Conservation (phyloP, 2,888 invertebrate species). For the Tromatobia lineatoria region DNA sequence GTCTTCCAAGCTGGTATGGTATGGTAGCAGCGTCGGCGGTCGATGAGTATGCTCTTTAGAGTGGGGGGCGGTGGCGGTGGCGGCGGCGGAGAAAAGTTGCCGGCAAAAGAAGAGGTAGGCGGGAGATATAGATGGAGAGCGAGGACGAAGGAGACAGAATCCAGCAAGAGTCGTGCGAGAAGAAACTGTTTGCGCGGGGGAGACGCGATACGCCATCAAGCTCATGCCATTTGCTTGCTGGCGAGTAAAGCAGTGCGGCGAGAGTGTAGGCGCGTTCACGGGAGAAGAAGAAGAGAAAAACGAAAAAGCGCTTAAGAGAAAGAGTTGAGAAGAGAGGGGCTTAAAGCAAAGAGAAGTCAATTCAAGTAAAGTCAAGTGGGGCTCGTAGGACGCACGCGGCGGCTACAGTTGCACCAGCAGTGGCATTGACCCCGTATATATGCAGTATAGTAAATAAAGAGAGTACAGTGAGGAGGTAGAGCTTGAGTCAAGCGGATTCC, state of each 20-base stretch:
- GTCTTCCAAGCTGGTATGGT: constrained; percentile 18
- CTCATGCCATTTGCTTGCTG: constrained; percentile 26
- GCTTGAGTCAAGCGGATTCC: constrained; percentile 72
- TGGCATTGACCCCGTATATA: constrained; percentile 84
- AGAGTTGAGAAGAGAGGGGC: constrained; percentile 61
- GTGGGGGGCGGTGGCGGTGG: constrained; percentile 67
- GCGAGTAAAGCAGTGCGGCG: constrained; percentile 15
- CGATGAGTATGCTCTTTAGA: constrained; percentile 67
- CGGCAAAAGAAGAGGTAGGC: constrained; percentile 32
- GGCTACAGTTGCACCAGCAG: constrained; percentile 79
- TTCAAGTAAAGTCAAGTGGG: constrained; percentile 81
- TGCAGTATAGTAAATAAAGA: constrained; percentile 72
- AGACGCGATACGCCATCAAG: neutral
- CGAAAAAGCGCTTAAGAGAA: constrained; percentile 28
- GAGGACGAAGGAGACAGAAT: constrained; percentile 68
- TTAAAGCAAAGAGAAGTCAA: constrained; percentile 72
- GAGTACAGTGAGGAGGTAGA: constrained; percentile 83
- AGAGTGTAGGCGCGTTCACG: constrained; percentile 12
- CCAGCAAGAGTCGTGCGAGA: constrained; percentile 68
- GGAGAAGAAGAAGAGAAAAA: too few relatives aligned
- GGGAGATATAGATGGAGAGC: constrained; percentile 48
- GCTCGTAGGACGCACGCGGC: constrained; percentile 60
- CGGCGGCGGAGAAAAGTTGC: constrained; percentile 54
- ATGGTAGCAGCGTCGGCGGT: constrained; percentile 56
- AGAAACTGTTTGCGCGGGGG: constrained; percentile 55